Conservation (phyloP, 2,888 invertebrate species). For the Perdita meconis region DNA sequence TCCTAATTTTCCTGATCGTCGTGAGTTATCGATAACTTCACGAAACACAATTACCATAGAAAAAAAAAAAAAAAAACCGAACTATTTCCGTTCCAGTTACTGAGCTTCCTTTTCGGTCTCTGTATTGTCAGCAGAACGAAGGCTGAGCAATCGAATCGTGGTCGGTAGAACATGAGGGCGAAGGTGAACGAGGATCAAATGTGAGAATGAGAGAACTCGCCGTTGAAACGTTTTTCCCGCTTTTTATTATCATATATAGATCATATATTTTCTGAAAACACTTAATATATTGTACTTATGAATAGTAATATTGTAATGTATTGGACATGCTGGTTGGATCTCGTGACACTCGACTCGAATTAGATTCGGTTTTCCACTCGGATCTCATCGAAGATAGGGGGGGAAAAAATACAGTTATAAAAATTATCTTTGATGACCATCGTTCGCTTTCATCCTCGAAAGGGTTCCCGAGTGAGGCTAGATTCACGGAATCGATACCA, state of each 20-base stretch:
- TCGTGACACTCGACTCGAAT: slow-evolving; percentile 56
- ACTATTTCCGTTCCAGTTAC: slow-evolving; percentile 37
- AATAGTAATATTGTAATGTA: slow-evolving; percentile 79
- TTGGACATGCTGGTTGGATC: slow-evolving; percentile 76
- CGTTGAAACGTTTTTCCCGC: slow-evolving; percentile 73
- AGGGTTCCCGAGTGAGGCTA: slow-evolving; percentile 18
- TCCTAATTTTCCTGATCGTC: slow-evolving; percentile 66
- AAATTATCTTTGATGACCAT: slow-evolving; percentile 64
- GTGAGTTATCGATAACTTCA: slow-evolving; percentile 58
- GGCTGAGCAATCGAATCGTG: background rate
- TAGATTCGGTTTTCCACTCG: slow-evolving; percentile 36
- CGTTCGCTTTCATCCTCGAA: slow-evolving; percentile 52
- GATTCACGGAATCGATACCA: slow-evolving; percentile 45
- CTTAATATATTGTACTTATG: slow-evolving; percentile 81
- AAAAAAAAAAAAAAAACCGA: background rate
- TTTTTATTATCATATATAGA: slow-evolving; percentile 82
- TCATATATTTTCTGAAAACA: slow-evolving; percentile 82
- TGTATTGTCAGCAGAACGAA: slow-evolving; percentile 40
- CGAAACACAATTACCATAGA: background rate
- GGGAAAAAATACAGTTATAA: slow-evolving; percentile 64
- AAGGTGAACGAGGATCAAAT: slow-evolving; percentile 48
- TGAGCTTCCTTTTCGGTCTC: slow-evolving; percentile 27
- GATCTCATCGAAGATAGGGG: slow-evolving; percentile 16
- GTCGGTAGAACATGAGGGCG: background rate
- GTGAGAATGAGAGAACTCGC: slow-evolving; percentile 56